Evolutionary conservation across 2,888 invertebrate genomes (phyloP).

Genomic region (Syrista parreyssii): DNA sequence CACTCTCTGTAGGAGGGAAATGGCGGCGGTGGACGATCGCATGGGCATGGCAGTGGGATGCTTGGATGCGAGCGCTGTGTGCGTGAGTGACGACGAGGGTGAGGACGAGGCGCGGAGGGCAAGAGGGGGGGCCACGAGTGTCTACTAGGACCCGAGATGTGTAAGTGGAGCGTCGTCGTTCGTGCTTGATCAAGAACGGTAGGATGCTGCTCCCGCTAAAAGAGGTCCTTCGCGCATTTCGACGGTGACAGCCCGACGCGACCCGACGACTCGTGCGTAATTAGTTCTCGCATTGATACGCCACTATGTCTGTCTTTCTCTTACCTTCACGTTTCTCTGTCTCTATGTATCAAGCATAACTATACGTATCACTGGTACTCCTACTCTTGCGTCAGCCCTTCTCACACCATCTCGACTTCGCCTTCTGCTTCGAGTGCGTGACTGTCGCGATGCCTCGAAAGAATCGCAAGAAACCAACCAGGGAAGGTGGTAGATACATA

Average conservation of each 20-base stretch:
- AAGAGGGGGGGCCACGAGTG: neutral
- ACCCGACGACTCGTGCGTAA: neutral
- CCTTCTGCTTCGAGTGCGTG: neutral
- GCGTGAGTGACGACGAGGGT: neutral
- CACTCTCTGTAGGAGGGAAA: neutral
- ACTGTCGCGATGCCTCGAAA: neutral
- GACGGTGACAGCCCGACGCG: constrained; percentile 13
- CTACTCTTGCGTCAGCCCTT: constrained; percentile 4
- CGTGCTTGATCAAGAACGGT: constrained; percentile 8
- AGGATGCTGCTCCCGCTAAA: constrained; percentile 14
- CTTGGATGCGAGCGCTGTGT: neutral
- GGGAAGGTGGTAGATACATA: neutral
- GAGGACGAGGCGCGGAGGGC: neutral
- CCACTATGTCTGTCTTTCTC: constrained; percentile 2
- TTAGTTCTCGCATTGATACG: constrained; percentile 13
- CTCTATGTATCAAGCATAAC: neutral
- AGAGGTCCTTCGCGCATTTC: constrained; percentile 11
- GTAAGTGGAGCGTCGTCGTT: constrained; percentile 1
- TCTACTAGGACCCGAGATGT: neutral
- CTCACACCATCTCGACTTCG: constrained; percentile 18
- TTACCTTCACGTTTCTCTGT: neutral
- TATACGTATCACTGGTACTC: neutral
- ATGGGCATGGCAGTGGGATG: neutral
- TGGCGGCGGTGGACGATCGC: neutral
- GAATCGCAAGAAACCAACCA: neutral